Percentiles rank a stretch among this genome's conserved stretches.
Conservation (phyloP, 1,140 invertebrate genomes). For the Goniozus legneri region DNA sequence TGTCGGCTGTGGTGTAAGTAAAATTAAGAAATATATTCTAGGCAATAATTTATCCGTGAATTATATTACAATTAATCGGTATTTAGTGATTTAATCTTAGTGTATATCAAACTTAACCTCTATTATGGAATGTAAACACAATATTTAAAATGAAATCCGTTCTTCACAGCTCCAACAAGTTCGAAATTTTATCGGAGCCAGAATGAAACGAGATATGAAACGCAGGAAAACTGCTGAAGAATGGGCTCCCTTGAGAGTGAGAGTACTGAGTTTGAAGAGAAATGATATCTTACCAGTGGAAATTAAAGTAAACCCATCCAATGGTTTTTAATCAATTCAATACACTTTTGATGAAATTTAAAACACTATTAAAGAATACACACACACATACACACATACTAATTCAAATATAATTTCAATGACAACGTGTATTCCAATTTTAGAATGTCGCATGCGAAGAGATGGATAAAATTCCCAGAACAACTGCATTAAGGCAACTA, state of each 20-base stretch:
- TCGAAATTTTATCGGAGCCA: slow-evolving; percentile 5
- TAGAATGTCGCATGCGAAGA: slow-evolving; percentile 68
- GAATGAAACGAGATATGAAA: slow-evolving; percentile 67
- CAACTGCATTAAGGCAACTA: slow-evolving; percentile 64
- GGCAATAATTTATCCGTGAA: not conserved
- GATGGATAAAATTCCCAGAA: slow-evolving; percentile 71
- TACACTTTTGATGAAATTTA: too few relatives aligned
- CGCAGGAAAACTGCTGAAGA: slow-evolving; percentile 69
- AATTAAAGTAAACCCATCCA: slow-evolving; percentile 58
- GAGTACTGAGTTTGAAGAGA: slow-evolving; percentile 73
- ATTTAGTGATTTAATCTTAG: not conserved
- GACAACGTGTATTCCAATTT: too few relatives aligned
- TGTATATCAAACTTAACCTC: not conserved
- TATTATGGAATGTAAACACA: not conserved
- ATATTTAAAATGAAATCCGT: not conserved
- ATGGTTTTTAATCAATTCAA: slow-evolving; percentile 4
- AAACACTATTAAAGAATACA: too few relatives aligned
- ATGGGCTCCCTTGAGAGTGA: slow-evolving; percentile 66
- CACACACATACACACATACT: too few relatives aligned
- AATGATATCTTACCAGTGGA: slow-evolving; percentile 79
- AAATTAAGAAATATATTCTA: not conserved
- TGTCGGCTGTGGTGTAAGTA: slow-evolving; percentile 23
- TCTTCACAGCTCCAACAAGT: not conserved
- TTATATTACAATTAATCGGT: not conserved
- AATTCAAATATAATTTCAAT: too few relatives aligned